Evolutionary conservation across 2,797 vertebrate genomes (phyloP), one percentile per base, ranked within the genome.

Genomic region (Rhabdophis nuchalis): DNA sequence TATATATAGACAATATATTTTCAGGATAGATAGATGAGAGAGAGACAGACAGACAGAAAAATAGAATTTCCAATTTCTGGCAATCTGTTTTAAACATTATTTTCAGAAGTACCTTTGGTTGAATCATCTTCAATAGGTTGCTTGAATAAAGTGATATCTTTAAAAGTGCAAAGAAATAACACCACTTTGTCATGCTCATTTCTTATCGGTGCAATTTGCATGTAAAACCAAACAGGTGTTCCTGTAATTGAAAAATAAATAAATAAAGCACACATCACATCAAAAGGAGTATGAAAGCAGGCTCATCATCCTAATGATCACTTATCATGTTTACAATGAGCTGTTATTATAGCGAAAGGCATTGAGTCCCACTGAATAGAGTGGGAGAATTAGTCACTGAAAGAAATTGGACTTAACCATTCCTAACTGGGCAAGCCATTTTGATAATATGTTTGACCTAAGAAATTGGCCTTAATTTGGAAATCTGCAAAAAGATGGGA

Each of bases 141-240:
- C 93, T 99, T 99, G 97, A 99, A 99, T 89, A 99, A 97, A 0
- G 99, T 99, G 96, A 99, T 99, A 97, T 99, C 99, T 96, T 99
- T 99, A 95, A 99, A 99, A 13, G 99, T 99, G 97, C 99, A 99
- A 95, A 99, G 97, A 97, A 99, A 99, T 95, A 99, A 97, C 96
- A 99, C 99, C 96, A 99, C 99, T 95, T 99, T 99, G 97, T 99
- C 99, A 11, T 99, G 98, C 94, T 99, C 99, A 89, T 99, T 99
- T 96, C 99, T 98, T 97, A 99, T 99, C 23, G 99, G 99, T 93
- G 99, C 99, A 94, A 99, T 98, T 96, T 99, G 99, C 99, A 99
- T 99, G 97, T 99, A 99, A 97, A 99, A 99, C 99, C 99, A 99
- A 95, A 99, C 98, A 0, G 99, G 99, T 32, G 98, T 98, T 97